phyloP scores from a whole-genome alignment of 2,797 vertebrate genomes.

The Eulemur rubriventer region DNA sequence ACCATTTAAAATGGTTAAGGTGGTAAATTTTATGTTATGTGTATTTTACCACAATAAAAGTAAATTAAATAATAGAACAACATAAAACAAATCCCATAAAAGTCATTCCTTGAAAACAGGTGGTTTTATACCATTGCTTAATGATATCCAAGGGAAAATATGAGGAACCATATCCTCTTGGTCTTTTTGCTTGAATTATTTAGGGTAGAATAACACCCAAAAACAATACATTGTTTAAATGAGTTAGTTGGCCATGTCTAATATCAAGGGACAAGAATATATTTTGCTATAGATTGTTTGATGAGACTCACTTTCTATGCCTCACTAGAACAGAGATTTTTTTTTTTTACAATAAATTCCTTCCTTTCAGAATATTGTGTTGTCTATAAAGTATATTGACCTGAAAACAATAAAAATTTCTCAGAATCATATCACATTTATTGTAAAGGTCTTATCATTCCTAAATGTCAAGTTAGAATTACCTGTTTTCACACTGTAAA shows the following conservation, averaged over 20 bases:
- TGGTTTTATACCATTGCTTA: neutral
- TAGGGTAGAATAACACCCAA: neutral
- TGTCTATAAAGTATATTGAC: neutral
- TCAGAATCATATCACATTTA: neutral
- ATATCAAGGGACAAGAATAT: neutral
- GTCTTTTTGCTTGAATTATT: conserved; percentile 1
- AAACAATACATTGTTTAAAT: neutral
- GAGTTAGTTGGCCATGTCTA: neutral
- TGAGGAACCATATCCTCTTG: neutral
- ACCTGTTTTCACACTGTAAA: neutral
- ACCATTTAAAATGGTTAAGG: neutral
- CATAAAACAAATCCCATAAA: neutral
- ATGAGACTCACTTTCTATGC: neutral
- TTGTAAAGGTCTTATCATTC: neutral
- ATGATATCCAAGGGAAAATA: neutral
- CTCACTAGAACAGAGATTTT: neutral
- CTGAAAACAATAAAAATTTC: neutral
- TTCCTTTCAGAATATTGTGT: neutral
- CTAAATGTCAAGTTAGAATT: neutral
- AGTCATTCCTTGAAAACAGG: neutral
- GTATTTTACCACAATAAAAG: neutral
- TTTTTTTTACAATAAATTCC: neutral
- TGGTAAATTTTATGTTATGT: neutral
- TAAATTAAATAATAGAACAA: neutral
- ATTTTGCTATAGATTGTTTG: neutral